Conservation (phyloP, 2,113 vertebrate species). For the Odontesthes bonariensis region DNA sequence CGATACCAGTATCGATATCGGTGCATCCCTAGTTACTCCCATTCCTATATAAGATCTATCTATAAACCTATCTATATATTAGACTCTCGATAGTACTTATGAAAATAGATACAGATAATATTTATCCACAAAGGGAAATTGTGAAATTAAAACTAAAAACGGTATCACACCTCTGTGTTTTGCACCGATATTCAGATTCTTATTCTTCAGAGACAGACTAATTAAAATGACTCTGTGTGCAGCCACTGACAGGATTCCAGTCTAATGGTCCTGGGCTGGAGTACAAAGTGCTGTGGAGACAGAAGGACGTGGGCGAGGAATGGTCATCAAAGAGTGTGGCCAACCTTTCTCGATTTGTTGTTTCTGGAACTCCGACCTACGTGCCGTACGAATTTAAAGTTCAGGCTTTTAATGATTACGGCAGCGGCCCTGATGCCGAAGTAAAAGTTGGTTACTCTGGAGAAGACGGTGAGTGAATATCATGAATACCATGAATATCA, state of each 20-base stretch:
- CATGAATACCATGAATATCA: too few species aligned
- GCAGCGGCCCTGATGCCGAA: conserved; percentile 87
- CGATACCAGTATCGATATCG: too few species aligned
- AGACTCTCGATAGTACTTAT: not conserved
- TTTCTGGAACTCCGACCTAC: conserved; percentile 90
- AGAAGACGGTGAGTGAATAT: conserved; percentile 92
- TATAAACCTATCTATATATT: not conserved
- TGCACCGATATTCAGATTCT: not conserved
- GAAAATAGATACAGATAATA: not conserved
- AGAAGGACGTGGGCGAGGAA: conserved; percentile 88
- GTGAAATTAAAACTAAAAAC: too few species aligned
- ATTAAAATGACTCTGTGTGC: conserved; percentile 14
- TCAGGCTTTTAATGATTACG: conserved; percentile 91
- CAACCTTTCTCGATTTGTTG: conserved; percentile 89
- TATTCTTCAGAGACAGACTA: not conserved
- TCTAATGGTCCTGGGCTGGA: conserved; percentile 93
- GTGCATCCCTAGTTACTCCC: too few species aligned
- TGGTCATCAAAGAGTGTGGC: conserved; percentile 90
- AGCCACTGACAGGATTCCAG: conserved; percentile 91
- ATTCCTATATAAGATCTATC: not conserved
- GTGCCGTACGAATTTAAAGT: conserved; percentile 92
- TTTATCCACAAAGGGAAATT: not conserved
- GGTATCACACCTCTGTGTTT: too few species aligned
- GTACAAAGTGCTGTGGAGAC: conserved; percentile 94
- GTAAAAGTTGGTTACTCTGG: conserved; percentile 89